A percentile compares a stretch with the other conserved stretches of the same genome.
Conservation (phyloP, 2,113 vertebrate species). For the Arothron firmamentum region DNA sequence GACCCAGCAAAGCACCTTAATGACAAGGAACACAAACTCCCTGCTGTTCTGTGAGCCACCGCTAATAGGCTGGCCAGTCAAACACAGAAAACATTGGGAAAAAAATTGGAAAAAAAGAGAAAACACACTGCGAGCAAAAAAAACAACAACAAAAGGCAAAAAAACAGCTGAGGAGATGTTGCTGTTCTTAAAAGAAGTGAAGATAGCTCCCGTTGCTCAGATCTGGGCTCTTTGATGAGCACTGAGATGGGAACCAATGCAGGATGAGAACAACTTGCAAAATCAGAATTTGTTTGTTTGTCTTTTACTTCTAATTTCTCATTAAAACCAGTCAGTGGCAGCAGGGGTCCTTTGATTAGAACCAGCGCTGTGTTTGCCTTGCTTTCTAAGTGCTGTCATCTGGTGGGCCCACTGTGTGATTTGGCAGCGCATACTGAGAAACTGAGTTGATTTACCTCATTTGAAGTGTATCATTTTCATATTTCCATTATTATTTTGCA, state of each 20-base stretch:
- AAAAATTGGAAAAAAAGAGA: conserved; percentile 30
- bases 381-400: conserved; percentile 52
- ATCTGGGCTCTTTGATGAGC: conserved; percentile 53
- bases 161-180: conserved; percentile 9
- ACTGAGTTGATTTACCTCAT: conserved; percentile 47
- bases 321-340: conserved; percentile 61
- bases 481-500: conserved; percentile 18
- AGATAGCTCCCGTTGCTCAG: conserved; percentile 49
- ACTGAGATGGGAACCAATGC: conserved; percentile 1
- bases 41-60: conserved; percentile 47
- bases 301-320: conserved; percentile 66
- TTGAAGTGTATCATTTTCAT: conserved; percentile 37
- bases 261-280: conserved; percentile 34
- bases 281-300: conserved; percentile 59
- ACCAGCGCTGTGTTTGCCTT: conserved; percentile 58
- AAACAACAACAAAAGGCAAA: conserved; percentile 23
- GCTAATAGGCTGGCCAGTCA: conserved; percentile 62
- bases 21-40: conserved; percentile 57
- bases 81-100: conserved; percentile 42
- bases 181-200: conserved; percentile 1
- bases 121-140: conserved; percentile 19
- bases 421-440: conserved; percentile 29
- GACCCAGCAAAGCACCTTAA: conserved; percentile 60
- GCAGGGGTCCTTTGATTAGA: conserved; percentile 67
- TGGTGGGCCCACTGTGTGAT: conserved; percentile 47